Evolutionary conservation across 2,797 vertebrate genomes (phyloP), one percentile per base, ranked within the genome.

Genomic region (Pseudomugil gertrudae): DNA sequence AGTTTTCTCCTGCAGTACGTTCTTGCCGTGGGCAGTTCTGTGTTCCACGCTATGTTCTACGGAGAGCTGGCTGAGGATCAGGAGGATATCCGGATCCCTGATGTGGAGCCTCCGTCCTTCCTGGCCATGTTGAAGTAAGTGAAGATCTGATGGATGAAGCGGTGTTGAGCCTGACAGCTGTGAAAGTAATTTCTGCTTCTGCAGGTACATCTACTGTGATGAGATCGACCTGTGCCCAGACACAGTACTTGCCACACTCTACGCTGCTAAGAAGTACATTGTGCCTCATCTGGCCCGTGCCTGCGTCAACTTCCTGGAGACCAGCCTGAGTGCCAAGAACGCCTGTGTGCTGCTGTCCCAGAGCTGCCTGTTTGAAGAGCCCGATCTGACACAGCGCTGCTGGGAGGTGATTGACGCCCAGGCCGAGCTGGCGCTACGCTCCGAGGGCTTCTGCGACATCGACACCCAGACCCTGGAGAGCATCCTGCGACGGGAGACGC

Each of bases 11-110:
- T 66, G 32, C 91, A 99, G 98, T 99, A 99, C 5, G 97, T 98
- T 64, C 92, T 99, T 89, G 98, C 98, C 9, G 98, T 99, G 17
- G 98, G 98, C 80, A 99, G 98, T 92, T 99, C 97, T 2, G 98
- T 99, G 63, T 99, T 99, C 92, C 97, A 99, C 23, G 98, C 98
- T 57, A 99, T 99, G 98, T 99, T 99, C 90, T 99, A 99, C 0
- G 97, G 98, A 66, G 98, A 99, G 86, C 95, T 99, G 89, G 98
- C 98, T 4, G 98, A 99, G 92, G 96, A 98, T 82, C 95, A 96
- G 89, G 97, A 98, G 50, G 98, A 99, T 92, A 99, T 99, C 89
- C 95, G 97, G 76, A 99, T 99, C 89, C 98, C 98, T 52, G 98
- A 99, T 76, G 97, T 99, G 80, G 98, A 99, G 84, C 96, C 98